A percentile compares a stretch with the other conserved stretches of the same genome.
Evolutionary conservation across 2,888 invertebrate genomes (phyloP).

Genomic region (Prosapia bicincta): DNA sequence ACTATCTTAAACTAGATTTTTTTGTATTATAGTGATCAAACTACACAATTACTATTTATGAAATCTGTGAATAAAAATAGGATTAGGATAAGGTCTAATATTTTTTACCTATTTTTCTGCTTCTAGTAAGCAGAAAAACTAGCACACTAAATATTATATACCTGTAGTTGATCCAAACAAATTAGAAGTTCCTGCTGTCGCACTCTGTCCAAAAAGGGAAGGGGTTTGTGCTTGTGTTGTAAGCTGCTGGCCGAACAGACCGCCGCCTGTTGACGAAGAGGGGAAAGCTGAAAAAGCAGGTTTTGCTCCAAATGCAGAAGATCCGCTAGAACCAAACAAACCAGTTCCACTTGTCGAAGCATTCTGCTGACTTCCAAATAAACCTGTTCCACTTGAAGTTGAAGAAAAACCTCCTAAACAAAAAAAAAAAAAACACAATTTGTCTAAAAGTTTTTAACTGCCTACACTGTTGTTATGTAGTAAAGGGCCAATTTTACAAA

Average conservation of each 20-base stretch:
- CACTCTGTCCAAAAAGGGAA: constrained; percentile 49
- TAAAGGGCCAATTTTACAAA: too few species aligned
- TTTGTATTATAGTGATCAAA: too few species aligned
- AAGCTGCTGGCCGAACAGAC: constrained; percentile 58
- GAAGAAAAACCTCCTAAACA: constrained; percentile 43
- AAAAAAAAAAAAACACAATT: background rate
- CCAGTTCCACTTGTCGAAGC: constrained; percentile 48
- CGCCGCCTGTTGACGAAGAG: constrained; percentile 51
- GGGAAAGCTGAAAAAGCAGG: constrained; percentile 59
- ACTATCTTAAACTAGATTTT: too few species aligned
- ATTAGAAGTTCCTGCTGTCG: constrained; percentile 50
- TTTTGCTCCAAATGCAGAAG: constrained; percentile 63
- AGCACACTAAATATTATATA: too few species aligned
- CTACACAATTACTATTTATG: too few species aligned
- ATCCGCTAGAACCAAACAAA: constrained; percentile 56
- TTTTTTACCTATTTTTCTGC: too few species aligned
- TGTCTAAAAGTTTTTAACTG: too few species aligned
- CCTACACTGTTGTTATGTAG: too few species aligned
- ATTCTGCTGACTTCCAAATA: constrained; percentile 52
- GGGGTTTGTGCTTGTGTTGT: constrained; percentile 46
- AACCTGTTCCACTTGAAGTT: constrained; percentile 44
- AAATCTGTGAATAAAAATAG: too few species aligned
- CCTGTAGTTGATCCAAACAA: constrained; percentile 44
- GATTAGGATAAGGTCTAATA: too few species aligned
- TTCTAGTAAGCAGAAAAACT: too few species aligned